Evolutionary conservation across 2,797 vertebrate species (phyloP).

Genomic region (Antrozous pallidus): DNA sequence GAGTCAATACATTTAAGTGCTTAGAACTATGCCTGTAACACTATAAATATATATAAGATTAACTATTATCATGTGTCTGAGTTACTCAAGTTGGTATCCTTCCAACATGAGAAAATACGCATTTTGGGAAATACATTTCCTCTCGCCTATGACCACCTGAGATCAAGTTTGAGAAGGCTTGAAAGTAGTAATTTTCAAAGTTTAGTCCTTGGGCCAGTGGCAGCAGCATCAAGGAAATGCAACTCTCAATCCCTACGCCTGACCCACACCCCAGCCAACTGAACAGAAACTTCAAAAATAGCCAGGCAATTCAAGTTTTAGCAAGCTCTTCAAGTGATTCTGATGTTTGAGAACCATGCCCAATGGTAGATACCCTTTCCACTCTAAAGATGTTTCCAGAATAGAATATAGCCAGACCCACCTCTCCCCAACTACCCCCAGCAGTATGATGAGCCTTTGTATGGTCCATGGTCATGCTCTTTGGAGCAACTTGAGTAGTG

Average conservation of each 20-base stretch:
- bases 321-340: background rate
- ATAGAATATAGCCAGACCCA: fast-evolving
- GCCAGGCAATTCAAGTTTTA: background rate
- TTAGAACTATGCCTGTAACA: background rate
- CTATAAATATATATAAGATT: background rate
- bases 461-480: background rate
- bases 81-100: background rate
- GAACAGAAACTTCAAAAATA: background rate
- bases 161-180: background rate
- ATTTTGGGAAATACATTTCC: background rate
- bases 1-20: background rate
- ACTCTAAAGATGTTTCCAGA: background rate
- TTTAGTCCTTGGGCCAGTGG: background rate
- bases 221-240: background rate
- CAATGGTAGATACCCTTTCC: background rate
- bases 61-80: background rate
- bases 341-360: background rate
- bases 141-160: background rate
- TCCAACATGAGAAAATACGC: background rate
- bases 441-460: background rate
- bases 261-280: background rate
- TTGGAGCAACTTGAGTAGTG: background rate
- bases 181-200: background rate
- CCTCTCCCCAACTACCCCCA: background rate
- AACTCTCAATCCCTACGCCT: background rate